These are phyloP conservation scores for Caprella mutica DNA, from an alignment of 2,888 invertebrate species.

Conservation along the genomic window DNA sequence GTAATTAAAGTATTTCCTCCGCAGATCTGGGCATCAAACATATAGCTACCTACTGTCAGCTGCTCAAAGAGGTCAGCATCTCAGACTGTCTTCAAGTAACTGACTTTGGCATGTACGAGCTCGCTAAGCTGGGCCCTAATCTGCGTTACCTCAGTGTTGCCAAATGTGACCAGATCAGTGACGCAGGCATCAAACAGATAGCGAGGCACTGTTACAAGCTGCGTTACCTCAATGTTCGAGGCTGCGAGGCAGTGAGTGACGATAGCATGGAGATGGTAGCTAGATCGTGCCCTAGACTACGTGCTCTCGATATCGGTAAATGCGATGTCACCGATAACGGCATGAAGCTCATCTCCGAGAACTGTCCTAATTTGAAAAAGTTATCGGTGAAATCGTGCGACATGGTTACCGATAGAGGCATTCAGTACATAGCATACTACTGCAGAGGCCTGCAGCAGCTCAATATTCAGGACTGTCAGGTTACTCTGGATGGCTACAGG, in stretches of 20 bases:
- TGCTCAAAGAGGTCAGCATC: conserved; percentile 72
- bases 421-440: conserved; percentile 77
- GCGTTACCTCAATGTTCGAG: conserved; percentile 73
- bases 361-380: conserved; percentile 81
- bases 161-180: conserved; percentile 74
- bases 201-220: conserved; percentile 72
- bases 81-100: conserved; percentile 82
- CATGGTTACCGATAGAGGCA: conserved; percentile 75
- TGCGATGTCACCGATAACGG: conserved; percentile 88
- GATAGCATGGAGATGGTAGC: conserved; percentile 78
- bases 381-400: conserved; percentile 82
- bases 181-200: conserved; percentile 75
- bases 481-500: conserved; percentile 75
- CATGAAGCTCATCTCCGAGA: conserved; percentile 69
- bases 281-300: conserved; percentile 67
- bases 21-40: conserved; percentile 79
- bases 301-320: conserved; percentile 82
- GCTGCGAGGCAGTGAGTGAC: conserved; percentile 88
- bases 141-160: conserved; percentile 83
- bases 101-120: conserved; percentile 78
- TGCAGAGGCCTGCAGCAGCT: conserved; percentile 79
- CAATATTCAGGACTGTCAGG: conserved; percentile 85
- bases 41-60: conserved; percentile 75
- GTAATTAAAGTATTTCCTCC: conserved; percentile 39
- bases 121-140: conserved; percentile 76